Evolutionary conservation across 1,140 invertebrate species (phyloP), one percentile per base, ranked within the genome.

Genomic region (Leptinotarsa undecemlineata): DNA sequence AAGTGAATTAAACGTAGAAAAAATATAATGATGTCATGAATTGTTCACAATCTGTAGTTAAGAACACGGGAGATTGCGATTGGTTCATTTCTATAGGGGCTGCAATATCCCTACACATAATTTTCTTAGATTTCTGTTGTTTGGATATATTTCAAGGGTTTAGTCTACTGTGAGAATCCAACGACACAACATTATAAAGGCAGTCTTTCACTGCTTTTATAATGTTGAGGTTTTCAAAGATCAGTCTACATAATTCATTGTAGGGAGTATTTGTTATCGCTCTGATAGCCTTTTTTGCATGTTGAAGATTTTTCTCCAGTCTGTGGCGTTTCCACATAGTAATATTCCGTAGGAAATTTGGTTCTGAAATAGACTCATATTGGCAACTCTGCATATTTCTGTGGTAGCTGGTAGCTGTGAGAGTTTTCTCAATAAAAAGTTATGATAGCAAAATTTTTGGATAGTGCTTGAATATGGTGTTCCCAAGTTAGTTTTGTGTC

Each of bases 391-490:
- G 23, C 62, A 64, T 14, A 64, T 64, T 64, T 64, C 20, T 26
- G 13, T 21, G 62, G 62, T n/a, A 64, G 62, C 62, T 64, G 20
- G 23, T n/a, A n/a, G n/a, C 23, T 64, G 62, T 23, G 2, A 5
- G 19, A 64, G 62, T 23, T 64, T 21, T 23, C 20, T 11, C 62
- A 64, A 26, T 64, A 64, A 26, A 26, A 23, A 26, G 3, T 23
- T 64, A 61, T 61, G 19, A 1, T 61, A n/a, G 1, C 57, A 61
- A 15, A 14, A 15, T 61, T 64, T 64, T 26, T 20, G 15, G 4
- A 26, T 21, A 64, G 62, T n/a, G 62, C 20, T 64, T 64, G 62
- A 20, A 64, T 64, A 64, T 64, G 62, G 23, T 64, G 62, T 64
- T 23, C 23, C 20, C 62, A 64, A 5, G 20, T 5, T 26, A 64